Percentiles rank a stretch among this genome's conserved stretches.
Evolutionary conservation across 2,797 vertebrate species (phyloP).

Genomic region (Decapterus maruadsi): DNA sequence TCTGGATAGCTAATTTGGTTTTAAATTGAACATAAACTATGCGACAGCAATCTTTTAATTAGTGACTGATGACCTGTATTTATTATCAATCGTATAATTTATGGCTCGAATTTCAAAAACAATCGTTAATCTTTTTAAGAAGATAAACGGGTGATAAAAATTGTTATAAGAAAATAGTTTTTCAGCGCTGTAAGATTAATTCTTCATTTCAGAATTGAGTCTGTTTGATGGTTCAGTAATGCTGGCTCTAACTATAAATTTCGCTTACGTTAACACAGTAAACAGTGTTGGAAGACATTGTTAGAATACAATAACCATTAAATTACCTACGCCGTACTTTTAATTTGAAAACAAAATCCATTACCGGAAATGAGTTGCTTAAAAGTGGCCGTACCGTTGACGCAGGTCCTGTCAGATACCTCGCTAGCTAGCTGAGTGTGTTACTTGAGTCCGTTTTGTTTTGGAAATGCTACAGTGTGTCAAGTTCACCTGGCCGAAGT

Average conservation of each 20-base stretch:
- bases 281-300: too few species aligned
- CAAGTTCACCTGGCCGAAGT: conserved; percentile 42
- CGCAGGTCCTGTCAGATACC: conserved; percentile 30
- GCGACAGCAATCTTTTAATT: neutral
- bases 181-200: too few species aligned
- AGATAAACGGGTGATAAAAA: too few species aligned
- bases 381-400: neutral
- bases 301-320: too few species aligned
- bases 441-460: conserved; percentile 52
- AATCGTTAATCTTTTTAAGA: too few species aligned
- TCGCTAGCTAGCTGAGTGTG: conserved; percentile 53
- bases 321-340: conserved; percentile 4
- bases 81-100: neutral
- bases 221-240: too few species aligned
- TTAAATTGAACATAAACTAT: neutral
- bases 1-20: neutral
- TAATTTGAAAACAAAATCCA: conserved; percentile 52
- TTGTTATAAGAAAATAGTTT: too few species aligned
- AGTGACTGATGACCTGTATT: neutral
- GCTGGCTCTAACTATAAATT: too few species aligned
- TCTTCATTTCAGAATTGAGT: too few species aligned
- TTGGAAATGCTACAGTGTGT: conserved; percentile 41
- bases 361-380: conserved; percentile 43
- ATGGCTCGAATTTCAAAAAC: too few species aligned
- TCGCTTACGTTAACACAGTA: too few species aligned